Evolutionary conservation across 2,797 vertebrate genomes (phyloP).

Genomic region (Peromyscus attwateri): DNA sequence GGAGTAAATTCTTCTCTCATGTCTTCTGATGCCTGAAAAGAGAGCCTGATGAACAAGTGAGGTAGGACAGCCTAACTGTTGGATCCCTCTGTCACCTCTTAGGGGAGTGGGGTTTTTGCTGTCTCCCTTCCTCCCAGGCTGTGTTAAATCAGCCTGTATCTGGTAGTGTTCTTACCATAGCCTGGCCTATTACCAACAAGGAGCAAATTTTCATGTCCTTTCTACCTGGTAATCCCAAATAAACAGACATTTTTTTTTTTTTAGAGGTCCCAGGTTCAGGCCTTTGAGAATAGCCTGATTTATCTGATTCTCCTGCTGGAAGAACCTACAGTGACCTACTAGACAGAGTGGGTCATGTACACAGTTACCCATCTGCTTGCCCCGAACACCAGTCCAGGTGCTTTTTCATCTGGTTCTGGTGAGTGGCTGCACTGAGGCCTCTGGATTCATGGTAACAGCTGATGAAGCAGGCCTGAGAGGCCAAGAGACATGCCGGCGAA

Average conservation of each 20-base stretch:
- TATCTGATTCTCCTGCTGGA: background rate
- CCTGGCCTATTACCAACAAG: background rate
- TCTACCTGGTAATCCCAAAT: constrained; percentile 36
- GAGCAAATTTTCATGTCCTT: constrained; percentile 52
- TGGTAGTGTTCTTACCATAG: constrained; percentile 3
- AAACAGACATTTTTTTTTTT: constrained; percentile 60
- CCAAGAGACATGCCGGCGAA: background rate
- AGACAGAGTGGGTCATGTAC: background rate
- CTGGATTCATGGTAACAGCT: background rate
- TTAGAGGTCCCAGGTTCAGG: constrained; percentile 40
- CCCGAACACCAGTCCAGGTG: background rate
- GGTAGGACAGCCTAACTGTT: background rate
- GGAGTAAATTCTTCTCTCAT: background rate
- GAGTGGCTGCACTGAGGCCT: background rate
- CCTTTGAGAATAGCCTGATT: constrained; percentile 17
- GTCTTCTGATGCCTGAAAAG: constrained; percentile 57
- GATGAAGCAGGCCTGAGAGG: background rate
- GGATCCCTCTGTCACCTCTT: background rate
- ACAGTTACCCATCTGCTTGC: background rate
- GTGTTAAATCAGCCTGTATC: background rate
- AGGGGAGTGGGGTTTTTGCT: background rate
- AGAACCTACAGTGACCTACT: background rate
- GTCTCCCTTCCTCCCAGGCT: background rate
- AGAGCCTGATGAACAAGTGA: background rate
- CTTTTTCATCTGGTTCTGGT: background rate